Percentiles rank a stretch among this genome's conserved stretches.
phyloP scores from a whole-genome alignment of 2,888 invertebrate genomes.

The Leptinotarsa tumamoca region DNA sequence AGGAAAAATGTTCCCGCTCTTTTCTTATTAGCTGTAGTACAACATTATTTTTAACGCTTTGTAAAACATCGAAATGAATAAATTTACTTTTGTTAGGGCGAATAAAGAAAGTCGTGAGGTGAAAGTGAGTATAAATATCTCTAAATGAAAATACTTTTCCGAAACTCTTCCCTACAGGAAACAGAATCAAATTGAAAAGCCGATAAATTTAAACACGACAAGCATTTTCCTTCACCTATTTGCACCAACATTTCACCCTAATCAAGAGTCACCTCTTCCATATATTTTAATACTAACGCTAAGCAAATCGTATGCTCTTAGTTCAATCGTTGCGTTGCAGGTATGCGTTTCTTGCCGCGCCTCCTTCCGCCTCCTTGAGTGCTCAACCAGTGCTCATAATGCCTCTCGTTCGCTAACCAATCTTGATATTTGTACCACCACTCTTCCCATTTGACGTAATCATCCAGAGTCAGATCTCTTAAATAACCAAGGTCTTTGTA shows the following conservation, averaged over 20 bases:
- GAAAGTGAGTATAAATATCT: too few species aligned
- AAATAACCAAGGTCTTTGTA: constrained; percentile 90
- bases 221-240: neutral
- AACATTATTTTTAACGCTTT: too few species aligned
- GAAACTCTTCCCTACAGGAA: too few species aligned
- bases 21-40: too few species aligned
- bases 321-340: constrained; percentile 65
- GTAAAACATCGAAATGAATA: too few species aligned
- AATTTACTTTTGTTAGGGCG: too few species aligned
- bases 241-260: neutral
- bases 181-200: neutral
- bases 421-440: constrained; percentile 96
- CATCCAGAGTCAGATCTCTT: constrained; percentile 81
- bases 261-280: neutral
- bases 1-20: too few species aligned
- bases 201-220: neutral
- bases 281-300: neutral
- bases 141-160: too few species aligned
- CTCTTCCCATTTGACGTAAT: constrained; percentile 93
- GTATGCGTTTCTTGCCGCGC: constrained; percentile 56
- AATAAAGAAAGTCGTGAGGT: too few species aligned
- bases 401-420: constrained; percentile 86
- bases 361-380: constrained; percentile 60
- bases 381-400: constrained; percentile 79
- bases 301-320: constrained; percentile 37